Percentiles rank a stretch among this genome's conserved stretches.
These are phyloP conservation scores for Lampris incognitus DNA, from an alignment of 2,113 vertebrate genomes.

Conservation along the genomic window DNA sequence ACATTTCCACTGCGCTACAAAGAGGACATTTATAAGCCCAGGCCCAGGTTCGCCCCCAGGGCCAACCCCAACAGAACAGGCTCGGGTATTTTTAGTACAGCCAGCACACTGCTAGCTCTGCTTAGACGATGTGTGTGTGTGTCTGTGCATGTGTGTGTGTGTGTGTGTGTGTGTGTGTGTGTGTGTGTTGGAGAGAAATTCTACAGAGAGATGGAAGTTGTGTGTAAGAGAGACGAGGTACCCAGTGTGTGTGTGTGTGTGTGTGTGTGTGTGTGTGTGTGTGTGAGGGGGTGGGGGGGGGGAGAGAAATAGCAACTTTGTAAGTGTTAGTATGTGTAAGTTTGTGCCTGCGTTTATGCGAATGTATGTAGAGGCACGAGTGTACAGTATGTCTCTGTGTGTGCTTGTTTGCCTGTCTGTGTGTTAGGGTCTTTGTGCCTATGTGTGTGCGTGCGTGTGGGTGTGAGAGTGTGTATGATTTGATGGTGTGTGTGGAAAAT, in stretches of 20 bases:
- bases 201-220: neutral
- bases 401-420: slow-evolving; percentile 18
- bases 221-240: slow-evolving; percentile 21
- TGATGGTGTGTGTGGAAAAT: slow-evolving; percentile 72
- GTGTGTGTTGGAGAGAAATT: slow-evolving; percentile 1
- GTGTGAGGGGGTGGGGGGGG: slow-evolving; percentile 7
- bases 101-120: slow-evolving; percentile 70
- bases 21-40: slow-evolving; percentile 93
- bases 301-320: no score
- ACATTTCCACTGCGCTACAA: slow-evolving; percentile 97
- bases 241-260: slow-evolving; percentile 31
- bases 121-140: slow-evolving; percentile 70
- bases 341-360: no score
- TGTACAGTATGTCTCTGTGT: neutral
- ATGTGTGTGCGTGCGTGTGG: slow-evolving; percentile 7
- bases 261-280: slow-evolving; percentile 32
- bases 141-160: slow-evolving; percentile 38
- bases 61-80: slow-evolving; percentile 93
- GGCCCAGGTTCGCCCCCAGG: slow-evolving; percentile 85
- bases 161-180: slow-evolving; percentile 30
- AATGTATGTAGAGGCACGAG: no score
- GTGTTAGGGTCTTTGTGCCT: slow-evolving; percentile 16
- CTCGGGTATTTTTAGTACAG: slow-evolving; percentile 94
- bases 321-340: no score
- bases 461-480: slow-evolving; percentile 11